Evolutionary conservation across 2,113 vertebrate genomes (phyloP).

Genomic region (Leucoraja erinaceus): DNA sequence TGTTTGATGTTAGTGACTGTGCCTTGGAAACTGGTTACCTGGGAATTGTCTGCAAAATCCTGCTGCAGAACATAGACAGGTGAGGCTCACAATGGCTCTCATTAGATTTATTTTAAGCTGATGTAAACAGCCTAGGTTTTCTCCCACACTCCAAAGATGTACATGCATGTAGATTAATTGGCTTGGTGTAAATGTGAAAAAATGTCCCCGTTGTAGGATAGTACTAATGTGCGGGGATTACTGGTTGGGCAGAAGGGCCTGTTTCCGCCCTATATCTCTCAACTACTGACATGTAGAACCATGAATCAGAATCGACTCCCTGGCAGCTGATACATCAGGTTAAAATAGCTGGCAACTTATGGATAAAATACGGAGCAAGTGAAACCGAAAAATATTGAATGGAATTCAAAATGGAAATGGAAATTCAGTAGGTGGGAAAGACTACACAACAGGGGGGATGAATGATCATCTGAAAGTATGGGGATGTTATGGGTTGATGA

Average conservation of each 20-base stretch:
- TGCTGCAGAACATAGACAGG: conserved; percentile 24
- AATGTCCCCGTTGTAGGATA: too few relatives aligned
- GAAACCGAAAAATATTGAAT: background rate
- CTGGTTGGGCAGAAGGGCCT: too few relatives aligned
- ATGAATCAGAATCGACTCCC: background rate
- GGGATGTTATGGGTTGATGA: background rate
- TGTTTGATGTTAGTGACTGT: conserved; percentile 29
- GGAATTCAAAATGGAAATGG: background rate
- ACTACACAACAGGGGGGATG: background rate
- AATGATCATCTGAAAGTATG: background rate
- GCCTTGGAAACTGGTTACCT: conserved; percentile 33
- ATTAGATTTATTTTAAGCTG: background rate
- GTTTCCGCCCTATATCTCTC: too few relatives aligned
- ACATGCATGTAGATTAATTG: too few relatives aligned
- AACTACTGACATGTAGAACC: background rate
- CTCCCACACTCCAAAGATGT: too few relatives aligned
- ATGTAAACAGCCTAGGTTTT: background rate
- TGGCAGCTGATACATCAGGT: background rate
- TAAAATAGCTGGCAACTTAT: background rate
- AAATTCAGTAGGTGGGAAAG: too few relatives aligned
- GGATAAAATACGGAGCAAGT: background rate
- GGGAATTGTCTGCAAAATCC: conserved; percentile 25
- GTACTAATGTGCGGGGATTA: too few relatives aligned
- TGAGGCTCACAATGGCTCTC: background rate
- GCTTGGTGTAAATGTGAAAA: too few relatives aligned